phyloP scores from a whole-genome alignment of 2,888 invertebrate genomes.

The Odontomyia ornata region DNA sequence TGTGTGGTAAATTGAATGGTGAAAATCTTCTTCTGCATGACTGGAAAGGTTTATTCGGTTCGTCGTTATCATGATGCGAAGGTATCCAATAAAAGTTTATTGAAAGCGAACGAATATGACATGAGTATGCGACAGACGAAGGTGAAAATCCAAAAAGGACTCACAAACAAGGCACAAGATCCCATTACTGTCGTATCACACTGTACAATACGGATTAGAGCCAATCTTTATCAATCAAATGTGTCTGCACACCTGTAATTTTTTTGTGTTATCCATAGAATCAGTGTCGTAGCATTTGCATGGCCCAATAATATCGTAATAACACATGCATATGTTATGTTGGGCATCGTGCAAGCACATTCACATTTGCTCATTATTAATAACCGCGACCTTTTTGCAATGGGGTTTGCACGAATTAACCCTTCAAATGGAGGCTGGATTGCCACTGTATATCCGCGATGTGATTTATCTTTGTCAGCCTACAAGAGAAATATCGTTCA shows the following conservation, averaged over 20 bases:
- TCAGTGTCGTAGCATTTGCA: conserved; percentile 38
- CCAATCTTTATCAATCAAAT: conserved; percentile 34
- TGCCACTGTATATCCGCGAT: conserved; percentile 21
- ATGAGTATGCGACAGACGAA: neutral
- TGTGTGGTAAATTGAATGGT: neutral
- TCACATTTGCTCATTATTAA: conserved; percentile 4
- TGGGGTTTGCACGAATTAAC: conserved; percentile 10
- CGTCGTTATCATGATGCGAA: too few species aligned
- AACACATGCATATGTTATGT: neutral
- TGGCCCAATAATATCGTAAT: conserved; percentile 24
- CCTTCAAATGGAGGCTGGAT: conserved; percentile 12
- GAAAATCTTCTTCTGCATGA: neutral
- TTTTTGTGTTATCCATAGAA: conserved; percentile 23
- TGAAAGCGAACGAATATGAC: too few species aligned
- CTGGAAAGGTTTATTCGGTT: neutral
- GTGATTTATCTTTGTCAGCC: conserved; percentile 43
- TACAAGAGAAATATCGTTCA: too few species aligned
- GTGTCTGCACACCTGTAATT: conserved; percentile 38
- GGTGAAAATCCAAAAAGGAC: too few species aligned
- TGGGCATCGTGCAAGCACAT: neutral
- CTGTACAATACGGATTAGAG: neutral
- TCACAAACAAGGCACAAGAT: neutral
- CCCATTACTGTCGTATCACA: neutral
- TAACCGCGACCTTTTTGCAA: neutral
- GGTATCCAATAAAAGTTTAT: neutral